phyloP scores from a whole-genome alignment of 2,113 vertebrate genomes.

The Geococcyx californianus region DNA sequence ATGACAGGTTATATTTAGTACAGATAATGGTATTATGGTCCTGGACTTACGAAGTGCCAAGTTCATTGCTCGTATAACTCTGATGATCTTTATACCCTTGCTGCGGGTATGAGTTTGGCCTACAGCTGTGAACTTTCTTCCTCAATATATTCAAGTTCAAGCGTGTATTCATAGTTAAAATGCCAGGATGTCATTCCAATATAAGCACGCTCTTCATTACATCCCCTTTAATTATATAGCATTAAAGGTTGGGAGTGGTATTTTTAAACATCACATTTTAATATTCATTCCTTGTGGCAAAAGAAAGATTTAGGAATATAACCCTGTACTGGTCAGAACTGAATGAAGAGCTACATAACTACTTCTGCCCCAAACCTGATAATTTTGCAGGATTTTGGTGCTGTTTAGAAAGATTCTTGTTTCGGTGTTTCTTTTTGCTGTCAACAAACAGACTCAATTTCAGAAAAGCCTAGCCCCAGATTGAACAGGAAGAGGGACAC shows the following conservation, averaged over 20 bases:
- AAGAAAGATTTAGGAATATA: neutral
- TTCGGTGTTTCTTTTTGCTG: neutral
- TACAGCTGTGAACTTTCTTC: neutral
- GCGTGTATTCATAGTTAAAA: neutral
- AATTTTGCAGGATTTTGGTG: neutral
- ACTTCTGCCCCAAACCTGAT: neutral
- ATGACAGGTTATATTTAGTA: neutral
- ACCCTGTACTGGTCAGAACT: neutral
- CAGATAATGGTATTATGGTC: conserved; percentile 22
- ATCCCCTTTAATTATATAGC: neutral
- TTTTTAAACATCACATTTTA: neutral
- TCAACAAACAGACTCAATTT: neutral
- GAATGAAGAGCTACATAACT: neutral
- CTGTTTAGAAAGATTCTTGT: neutral
- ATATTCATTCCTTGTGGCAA: neutral
- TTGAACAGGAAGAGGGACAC: neutral
- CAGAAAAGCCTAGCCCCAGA: neutral
- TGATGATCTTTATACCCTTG: neutral
- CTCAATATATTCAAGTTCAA: neutral
- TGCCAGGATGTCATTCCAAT: neutral
- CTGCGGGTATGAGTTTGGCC: neutral
- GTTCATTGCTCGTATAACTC: neutral
- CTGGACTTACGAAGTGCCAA: neutral
- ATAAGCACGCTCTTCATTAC: neutral
- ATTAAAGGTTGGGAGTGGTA: neutral